Conservation (phyloP, 2,888 invertebrate genomes). For the Dexiosoma caninum region DNA sequence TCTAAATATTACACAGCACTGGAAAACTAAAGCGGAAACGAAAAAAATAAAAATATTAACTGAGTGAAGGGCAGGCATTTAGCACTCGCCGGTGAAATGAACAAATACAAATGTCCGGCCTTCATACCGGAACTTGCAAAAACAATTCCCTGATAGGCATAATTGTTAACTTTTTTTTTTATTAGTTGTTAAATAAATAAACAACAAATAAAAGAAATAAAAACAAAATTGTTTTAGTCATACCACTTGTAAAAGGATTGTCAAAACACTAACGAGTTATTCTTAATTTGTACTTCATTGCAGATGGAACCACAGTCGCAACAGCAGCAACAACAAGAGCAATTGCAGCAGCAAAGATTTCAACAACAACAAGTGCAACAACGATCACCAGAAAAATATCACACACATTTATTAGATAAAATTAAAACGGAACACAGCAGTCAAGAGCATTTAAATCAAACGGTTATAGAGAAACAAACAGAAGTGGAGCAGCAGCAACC, state of each 20-base stretch:
- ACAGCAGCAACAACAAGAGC: conserved; percentile 69
- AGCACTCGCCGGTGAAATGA: conserved; percentile 57
- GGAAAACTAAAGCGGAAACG: conserved; percentile 16
- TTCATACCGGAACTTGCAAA: conserved; percentile 71
- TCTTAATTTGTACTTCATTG: conserved; percentile 71
- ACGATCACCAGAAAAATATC: conserved; percentile 70
- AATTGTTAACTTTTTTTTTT: conserved; percentile 15
- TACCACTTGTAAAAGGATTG: conserved; percentile 8
- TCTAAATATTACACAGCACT: neutral
- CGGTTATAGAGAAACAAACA: conserved; percentile 29
- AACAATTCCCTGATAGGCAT: conserved; percentile 26
- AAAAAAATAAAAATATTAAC: conserved; percentile 12
- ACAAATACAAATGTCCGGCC: conserved; percentile 43
- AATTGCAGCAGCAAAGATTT: conserved; percentile 67
- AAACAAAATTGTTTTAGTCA: conserved; percentile 29
- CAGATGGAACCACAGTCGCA: conserved; percentile 76
- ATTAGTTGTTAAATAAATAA: conserved; percentile 43
- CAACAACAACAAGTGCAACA: conserved; percentile 69
- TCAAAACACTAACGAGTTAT: conserved; percentile 60
- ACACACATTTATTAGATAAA: conserved; percentile 70
- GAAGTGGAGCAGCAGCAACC: conserved; percentile 66
- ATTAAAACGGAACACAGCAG: conserved; percentile 72
- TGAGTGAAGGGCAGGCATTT: conserved; percentile 41
- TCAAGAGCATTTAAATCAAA: conserved; percentile 64
- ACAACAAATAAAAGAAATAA: conserved; percentile 4